Evolutionary conservation across 2,888 invertebrate genomes (phyloP), one percentile per base, ranked within the genome.

Genomic region (Andrena dorsata): DNA sequence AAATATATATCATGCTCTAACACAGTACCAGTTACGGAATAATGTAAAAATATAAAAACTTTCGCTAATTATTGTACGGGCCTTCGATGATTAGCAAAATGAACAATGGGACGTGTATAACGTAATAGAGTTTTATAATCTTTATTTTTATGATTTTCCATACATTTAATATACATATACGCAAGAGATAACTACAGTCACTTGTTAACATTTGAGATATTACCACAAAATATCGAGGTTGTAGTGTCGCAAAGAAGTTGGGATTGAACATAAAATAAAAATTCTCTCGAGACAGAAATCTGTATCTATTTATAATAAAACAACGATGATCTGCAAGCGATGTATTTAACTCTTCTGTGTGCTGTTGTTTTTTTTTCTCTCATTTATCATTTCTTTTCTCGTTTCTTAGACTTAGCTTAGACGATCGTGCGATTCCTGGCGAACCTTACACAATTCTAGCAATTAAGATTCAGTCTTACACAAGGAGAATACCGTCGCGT

Each of bases 81-180:
- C 47, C 13, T 76, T 73, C 47, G 23, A 51, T 60, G 30, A 51
- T 71, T 72, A 84, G 56, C 1, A 61, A 63, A 78, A 70, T 61
- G 16, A 77, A 53, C 49, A 68, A 71, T 65, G 64, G 47, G 32
- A 78, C 74, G 70, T 78, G 23, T 76, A 80, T 79, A 81, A 80
- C 68, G 69, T 84, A 80, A 69, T 89, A 82, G 79, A 88, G 74
- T 90, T 88, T 88, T 86, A 63, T 88, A 90, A 90, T 82, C 86
- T 91, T 92, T 92, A 90, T 89, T 90, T 86, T 84, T 89, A 88
- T 78, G 86, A 58, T 88, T 89, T 41, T 90, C 84, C 87, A 75
- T 90, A 92, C 86, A 90, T 91, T 88, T 89, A 91, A 90, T 88
- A 91, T 91, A 90, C 86, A 89, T 87, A 88, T 89, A 91, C 89